Evolutionary conservation across 2,888 invertebrate species (phyloP).

Genomic region (Chrysolina haemoptera): DNA sequence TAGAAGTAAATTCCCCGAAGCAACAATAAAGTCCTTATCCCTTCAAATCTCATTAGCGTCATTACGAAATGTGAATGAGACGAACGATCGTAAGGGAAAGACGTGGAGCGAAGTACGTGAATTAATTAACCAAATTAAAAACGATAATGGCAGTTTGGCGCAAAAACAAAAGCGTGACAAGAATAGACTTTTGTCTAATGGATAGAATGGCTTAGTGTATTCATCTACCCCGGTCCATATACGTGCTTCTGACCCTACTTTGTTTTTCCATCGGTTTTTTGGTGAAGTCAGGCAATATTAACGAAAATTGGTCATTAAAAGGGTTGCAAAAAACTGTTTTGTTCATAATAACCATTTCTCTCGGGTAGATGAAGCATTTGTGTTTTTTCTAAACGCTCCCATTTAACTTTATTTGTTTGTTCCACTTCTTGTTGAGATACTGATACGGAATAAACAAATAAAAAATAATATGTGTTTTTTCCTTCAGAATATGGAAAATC

Average conservation of each 20-base stretch:
- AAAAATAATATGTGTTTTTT: too few relatives aligned
- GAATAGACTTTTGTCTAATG: conserved; percentile 51
- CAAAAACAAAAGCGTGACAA: conserved; percentile 54
- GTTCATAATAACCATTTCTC: background rate
- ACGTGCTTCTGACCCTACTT: conserved; percentile 13
- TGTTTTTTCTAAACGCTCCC: background rate
- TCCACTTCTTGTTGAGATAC: too few relatives aligned
- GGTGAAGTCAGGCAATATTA: background rate
- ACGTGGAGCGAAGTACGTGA: conserved; percentile 39
- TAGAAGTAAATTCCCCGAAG: background rate
- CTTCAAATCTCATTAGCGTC: conserved; percentile 10
- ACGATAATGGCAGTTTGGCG: conserved; percentile 51
- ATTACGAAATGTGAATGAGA: conserved; percentile 20
- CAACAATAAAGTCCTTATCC: conserved; percentile 7
- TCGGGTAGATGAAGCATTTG: background rate
- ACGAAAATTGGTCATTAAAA: conserved; percentile 21
- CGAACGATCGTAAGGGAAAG: conserved; percentile 16
- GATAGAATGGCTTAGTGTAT: conserved; percentile 13
- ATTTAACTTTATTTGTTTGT: too few relatives aligned
- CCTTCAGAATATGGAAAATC: too few relatives aligned
- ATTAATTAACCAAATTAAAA: conserved; percentile 59
- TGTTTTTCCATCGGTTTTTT: conserved; percentile 16
- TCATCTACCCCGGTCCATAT: background rate
- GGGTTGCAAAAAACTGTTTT: background rate
- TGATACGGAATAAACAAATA: too few relatives aligned